Conservation (phyloP, 2,888 invertebrate genomes). For the Drosophila infuscata region DNA sequence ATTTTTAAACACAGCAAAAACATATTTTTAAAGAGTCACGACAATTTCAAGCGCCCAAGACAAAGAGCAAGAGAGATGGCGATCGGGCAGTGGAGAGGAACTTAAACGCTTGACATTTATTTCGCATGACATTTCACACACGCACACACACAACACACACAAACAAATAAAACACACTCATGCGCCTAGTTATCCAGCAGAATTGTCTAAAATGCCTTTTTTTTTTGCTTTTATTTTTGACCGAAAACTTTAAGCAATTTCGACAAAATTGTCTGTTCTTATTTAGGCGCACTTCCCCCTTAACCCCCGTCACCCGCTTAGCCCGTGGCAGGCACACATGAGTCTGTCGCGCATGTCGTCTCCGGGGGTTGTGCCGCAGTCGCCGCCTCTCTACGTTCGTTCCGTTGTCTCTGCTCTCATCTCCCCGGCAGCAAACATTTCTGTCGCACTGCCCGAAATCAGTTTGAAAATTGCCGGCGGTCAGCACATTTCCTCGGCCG, state of each 20-base stretch:
- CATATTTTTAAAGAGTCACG: slow-evolving; percentile 60
- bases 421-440: slow-evolving; percentile 41
- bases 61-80: slow-evolving; percentile 10
- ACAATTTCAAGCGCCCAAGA: slow-evolving; percentile 52
- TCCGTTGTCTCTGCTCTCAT: slow-evolving; percentile 52
- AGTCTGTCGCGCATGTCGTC: slow-evolving; percentile 66
- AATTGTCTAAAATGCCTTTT: slow-evolving; percentile 42
- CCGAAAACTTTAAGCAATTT: slow-evolving; percentile 63
- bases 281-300: slow-evolving; percentile 45
- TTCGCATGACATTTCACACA: slow-evolving; percentile 72
- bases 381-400: slow-evolving; percentile 2
- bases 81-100: slow-evolving; percentile 1
- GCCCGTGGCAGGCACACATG: background rate
- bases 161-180: slow-evolving; percentile 39
- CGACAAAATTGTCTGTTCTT: slow-evolving; percentile 60
- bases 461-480: slow-evolving; percentile 82
- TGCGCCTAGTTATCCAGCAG: slow-evolving; percentile 67
- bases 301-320: background rate
- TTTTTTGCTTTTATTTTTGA: slow-evolving; percentile 58
- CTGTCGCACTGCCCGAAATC: slow-evolving; percentile 63
- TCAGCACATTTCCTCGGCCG: slow-evolving; percentile 71
- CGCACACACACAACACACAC: slow-evolving; percentile 34
- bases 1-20: slow-evolving; percentile 40
- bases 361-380: slow-evolving; percentile 38
- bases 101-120: slow-evolving; percentile 65